phyloP scores from a whole-genome alignment of 2,797 vertebrate species.

The Hyperoplus immaculatus region DNA sequence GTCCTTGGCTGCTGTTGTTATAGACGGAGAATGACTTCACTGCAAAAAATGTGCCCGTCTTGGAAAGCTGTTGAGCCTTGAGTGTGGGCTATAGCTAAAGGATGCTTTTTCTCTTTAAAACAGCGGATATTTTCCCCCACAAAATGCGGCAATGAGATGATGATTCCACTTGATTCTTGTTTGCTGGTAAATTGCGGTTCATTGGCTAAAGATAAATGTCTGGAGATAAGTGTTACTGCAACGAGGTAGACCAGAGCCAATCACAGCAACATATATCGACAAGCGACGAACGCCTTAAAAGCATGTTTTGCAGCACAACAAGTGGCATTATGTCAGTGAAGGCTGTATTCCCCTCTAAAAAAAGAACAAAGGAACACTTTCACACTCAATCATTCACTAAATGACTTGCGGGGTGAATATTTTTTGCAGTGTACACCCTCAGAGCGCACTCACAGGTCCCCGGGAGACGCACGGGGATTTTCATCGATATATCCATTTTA shows the following conservation, averaged over 20 bases:
- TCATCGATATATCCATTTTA: slow-evolving; percentile 16
- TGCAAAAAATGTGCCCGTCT: slow-evolving; percentile 62
- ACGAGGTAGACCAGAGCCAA: slow-evolving; percentile 3
- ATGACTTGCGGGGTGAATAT: slow-evolving; percentile 27
- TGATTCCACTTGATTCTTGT: neutral
- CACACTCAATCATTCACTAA: slow-evolving; percentile 5
- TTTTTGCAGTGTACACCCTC: slow-evolving; percentile 65
- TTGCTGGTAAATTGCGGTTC: neutral
- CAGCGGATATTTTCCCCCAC: neutral
- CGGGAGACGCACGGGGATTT: slow-evolving; percentile 37
- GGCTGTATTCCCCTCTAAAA: neutral
- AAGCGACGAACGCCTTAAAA: neutral
- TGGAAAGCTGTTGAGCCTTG: slow-evolving; percentile 44
- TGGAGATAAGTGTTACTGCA: slow-evolving; percentile 23
- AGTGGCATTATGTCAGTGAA: neutral
- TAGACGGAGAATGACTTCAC: slow-evolving; percentile 73
- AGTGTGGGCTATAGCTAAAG: too few species aligned
- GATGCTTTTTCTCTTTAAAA: neutral
- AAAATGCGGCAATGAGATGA: neutral
- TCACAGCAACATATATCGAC: neutral
- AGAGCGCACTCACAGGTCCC: slow-evolving; percentile 50
- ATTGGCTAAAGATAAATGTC: neutral
- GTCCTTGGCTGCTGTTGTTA: slow-evolving; percentile 78
- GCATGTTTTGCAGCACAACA: neutral
- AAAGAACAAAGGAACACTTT: slow-evolving; percentile 15